A percentile compares a stretch with the other conserved stretches of the same genome.
Evolutionary conservation across 2,797 vertebrate species (phyloP).

Genomic region (Heteromormyrus szaboi): DNA sequence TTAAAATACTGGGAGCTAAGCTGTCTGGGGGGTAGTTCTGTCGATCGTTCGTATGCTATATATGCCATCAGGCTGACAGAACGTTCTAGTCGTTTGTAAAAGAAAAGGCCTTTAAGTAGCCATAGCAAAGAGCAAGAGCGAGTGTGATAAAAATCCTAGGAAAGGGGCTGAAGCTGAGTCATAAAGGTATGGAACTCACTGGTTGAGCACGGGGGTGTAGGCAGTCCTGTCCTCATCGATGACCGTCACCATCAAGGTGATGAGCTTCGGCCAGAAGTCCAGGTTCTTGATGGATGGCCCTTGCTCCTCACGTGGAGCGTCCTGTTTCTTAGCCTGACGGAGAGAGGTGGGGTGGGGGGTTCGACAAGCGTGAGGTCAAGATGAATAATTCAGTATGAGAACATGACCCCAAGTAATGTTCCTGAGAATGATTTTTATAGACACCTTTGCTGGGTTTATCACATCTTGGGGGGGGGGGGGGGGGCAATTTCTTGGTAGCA

Average conservation of each 20-base stretch:
- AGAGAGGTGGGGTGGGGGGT: neutral
- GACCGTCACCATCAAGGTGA: constrained; percentile 72
- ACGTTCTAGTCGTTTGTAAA: neutral
- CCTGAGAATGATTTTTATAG: neutral
- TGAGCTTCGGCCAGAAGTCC: constrained; percentile 76
- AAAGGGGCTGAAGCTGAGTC: no score
- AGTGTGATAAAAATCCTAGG: neutral
- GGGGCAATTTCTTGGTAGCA: neutral
- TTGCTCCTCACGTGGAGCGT: constrained; percentile 68
- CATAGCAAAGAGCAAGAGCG: neutral
- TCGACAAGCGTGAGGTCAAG: neutral
- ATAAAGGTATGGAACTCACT: constrained; percentile 58
- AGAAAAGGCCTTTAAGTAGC: neutral
- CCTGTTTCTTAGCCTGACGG: constrained; percentile 64
- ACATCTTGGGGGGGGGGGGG: neutral
- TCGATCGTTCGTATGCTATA: neutral
- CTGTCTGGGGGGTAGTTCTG: neutral
- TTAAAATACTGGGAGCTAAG: neutral
- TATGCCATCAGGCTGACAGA: neutral
- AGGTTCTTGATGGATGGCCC: constrained; percentile 70
- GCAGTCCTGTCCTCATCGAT: constrained; percentile 74
- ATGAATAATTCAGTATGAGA: constrained; percentile 8
- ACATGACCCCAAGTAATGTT: neutral
- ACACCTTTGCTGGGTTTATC: neutral
- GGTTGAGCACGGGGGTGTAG: constrained; percentile 70